These are phyloP conservation scores for Amaurobius ferox DNA, from an alignment of 2,888 invertebrate species.

Conservation along the genomic window DNA sequence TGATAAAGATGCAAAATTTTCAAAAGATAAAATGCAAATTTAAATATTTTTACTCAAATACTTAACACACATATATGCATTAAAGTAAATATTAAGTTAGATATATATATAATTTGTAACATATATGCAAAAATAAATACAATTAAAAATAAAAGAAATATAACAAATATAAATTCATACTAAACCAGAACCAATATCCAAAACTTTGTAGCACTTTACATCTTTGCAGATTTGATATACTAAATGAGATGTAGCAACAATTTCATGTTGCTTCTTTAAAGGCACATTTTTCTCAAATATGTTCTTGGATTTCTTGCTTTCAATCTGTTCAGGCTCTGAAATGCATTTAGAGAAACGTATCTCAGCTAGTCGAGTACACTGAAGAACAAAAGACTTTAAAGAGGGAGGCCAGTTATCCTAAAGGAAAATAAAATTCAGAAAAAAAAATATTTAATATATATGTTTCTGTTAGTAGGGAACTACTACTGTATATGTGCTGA, in stretches of 20 bases:
- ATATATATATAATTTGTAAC: too few species aligned
- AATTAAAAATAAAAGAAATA: too few species aligned
- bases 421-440: background rate
- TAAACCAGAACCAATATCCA: constrained; percentile 53
- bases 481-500: too few species aligned
- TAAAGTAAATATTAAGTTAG: too few species aligned
- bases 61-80: too few species aligned
- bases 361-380: constrained; percentile 21
- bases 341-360: constrained; percentile 27
- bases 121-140: too few species aligned
- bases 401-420: constrained; percentile 38
- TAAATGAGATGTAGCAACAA: constrained; percentile 23
- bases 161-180: constrained; percentile 9
- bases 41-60: too few species aligned
- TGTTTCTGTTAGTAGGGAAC: too few species aligned
- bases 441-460: too few species aligned
- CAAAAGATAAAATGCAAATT: too few species aligned
- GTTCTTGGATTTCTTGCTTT: background rate
- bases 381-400: constrained; percentile 19
- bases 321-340: background rate
- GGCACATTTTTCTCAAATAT: constrained; percentile 19
- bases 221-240: constrained; percentile 29
- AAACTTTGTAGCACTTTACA: constrained; percentile 1
- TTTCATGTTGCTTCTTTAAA: constrained; percentile 42
- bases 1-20: too few species aligned